Conservation (phyloP, 1,140 invertebrate genomes). For the Musca domestica region DNA sequence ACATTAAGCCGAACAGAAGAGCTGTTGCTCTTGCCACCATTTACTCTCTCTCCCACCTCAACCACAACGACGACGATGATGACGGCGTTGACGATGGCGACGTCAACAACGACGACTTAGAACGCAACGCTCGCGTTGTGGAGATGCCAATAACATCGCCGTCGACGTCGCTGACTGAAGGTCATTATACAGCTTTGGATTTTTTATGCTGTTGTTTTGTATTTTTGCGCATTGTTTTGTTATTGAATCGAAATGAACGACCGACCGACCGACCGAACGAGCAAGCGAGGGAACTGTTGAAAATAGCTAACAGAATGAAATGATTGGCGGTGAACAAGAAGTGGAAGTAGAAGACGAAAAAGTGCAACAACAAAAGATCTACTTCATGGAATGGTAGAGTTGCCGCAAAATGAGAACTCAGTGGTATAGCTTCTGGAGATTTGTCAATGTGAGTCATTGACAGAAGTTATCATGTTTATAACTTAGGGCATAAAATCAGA, state of each 20-base stretch:
- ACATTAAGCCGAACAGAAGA: no score
- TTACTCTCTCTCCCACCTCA: no score
- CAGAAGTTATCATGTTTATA: no score
- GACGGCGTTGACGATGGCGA: background rate
- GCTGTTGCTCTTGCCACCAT: no score
- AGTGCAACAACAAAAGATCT: background rate
- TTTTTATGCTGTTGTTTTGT: conserved; percentile 29
- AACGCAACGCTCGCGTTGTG: conserved; percentile 25
- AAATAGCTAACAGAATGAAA: background rate
- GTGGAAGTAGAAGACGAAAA: background rate
- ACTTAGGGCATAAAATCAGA: no score
- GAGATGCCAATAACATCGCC: conserved; percentile 6
- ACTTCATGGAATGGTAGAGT: background rate
- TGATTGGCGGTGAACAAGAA: background rate
- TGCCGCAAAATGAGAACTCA: background rate
- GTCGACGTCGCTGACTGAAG: conserved; percentile 38
- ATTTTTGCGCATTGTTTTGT: conserved; percentile 26
- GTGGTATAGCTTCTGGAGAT: no score
- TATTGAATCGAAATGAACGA: conserved; percentile 1
- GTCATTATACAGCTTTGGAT: conserved; percentile 41
- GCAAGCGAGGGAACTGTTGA: background rate
- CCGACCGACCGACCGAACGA: background rate
- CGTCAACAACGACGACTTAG: conserved; percentile 22
- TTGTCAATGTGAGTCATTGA: no score
- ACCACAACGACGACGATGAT: conserved; percentile 23